Conservation (phyloP, 2,888 invertebrate species). For the Pomacea canaliculata region DNA sequence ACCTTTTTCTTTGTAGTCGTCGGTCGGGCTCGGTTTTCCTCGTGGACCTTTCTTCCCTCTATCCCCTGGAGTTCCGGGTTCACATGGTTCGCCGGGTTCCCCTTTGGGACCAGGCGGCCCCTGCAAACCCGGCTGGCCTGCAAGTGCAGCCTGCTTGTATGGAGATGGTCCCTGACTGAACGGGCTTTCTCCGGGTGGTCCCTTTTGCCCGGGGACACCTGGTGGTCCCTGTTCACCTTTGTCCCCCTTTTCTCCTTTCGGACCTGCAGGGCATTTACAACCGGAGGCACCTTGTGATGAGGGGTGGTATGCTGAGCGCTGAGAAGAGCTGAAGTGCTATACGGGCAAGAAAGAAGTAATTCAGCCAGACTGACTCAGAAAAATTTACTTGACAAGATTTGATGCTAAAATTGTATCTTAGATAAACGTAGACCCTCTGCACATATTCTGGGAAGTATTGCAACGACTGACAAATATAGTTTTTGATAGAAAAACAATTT, state of each 20-base stretch:
- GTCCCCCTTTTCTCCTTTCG: conserved; percentile 19
- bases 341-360: too few species aligned
- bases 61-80: conserved; percentile 12
- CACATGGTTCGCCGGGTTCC: conserved; percentile 20
- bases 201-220: conserved; percentile 2
- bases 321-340: background rate
- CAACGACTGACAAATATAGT: too few species aligned
- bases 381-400: too few species aligned
- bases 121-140: conserved; percentile 1
- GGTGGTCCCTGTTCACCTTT: conserved; percentile 15
- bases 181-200: background rate
- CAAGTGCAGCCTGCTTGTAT: background rate
- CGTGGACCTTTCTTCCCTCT: conserved; percentile 23
- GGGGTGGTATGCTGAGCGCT: background rate
- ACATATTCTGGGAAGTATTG: too few species aligned
- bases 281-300: background rate
- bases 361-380: too few species aligned
- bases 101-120: conserved; percentile 26
- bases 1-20: conserved; percentile 19
- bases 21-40: background rate
- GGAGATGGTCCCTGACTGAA: too few species aligned
- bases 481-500: too few species aligned
- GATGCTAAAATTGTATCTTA: too few species aligned
- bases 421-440: too few species aligned
- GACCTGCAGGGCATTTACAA: conserved; percentile 24